Evolutionary conservation across 1,140 invertebrate genomes (phyloP), one percentile per base, ranked within the genome.

Genomic region (Zophobas atratus): DNA sequence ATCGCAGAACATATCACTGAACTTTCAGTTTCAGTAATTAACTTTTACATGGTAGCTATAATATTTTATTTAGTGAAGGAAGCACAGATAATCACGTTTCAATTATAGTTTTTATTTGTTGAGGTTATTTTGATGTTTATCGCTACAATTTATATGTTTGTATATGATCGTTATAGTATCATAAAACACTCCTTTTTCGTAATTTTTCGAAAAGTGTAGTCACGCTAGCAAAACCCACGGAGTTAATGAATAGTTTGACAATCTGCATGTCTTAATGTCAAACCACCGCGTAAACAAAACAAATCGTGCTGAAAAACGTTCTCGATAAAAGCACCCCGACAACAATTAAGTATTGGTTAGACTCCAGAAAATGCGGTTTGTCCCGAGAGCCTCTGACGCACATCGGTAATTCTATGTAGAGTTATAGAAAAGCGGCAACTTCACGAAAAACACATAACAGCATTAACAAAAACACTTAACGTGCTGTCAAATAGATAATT

Each of bases 11-110:
- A 43, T 67, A 67, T 67, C 39, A 67, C 60, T 67, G 60, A 67
- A 41, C 36, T 67, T 67, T 67, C 39, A 33, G 60, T 43, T 43
- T 67, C 60, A 43, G 60, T 67, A 67, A 67, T 67, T 67, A 46
- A 67, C 60, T 67, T 67, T 34, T 43, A 67, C 39, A 43, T 67
- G n/a, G 38, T 36, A 33, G 60, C 35, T 55, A 55, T 55, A 4
- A 32, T 34, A 34, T 43, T 67, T 67, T 67, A 67, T 51, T 51
- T 51, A 51, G 49, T 20, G 43, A 48, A 39, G 39, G 60, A 67
- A 43, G 8, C n/a, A 43, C n/a, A 67, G 38, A 43, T 33, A 67
- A 67, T 67, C 39, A 20, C 60, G 60, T 67, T 67, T 51, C 49
- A 51, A 51, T 51, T 51, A 51, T 20, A 51, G 49, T 20, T 6